Evolutionary conservation across 2,797 vertebrate species (phyloP), one percentile per base, ranked within the genome.

Genomic region (Syngnathus rostellatus): DNA sequence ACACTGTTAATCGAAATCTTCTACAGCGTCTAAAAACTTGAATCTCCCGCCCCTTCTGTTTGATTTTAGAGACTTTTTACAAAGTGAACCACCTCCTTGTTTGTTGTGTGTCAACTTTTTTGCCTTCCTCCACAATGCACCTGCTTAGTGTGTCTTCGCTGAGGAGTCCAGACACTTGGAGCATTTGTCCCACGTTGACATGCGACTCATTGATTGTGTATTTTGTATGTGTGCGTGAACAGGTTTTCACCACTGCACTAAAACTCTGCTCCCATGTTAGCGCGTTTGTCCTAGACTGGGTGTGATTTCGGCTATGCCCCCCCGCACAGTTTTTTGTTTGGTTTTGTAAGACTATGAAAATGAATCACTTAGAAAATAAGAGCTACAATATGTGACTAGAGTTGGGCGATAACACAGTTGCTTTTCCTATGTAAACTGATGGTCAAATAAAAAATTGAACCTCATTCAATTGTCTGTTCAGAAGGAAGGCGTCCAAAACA

Each of bases 191-290:
- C 74, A 80, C 74, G 76, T 58, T 69, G 84, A 89, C 84, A 83
- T 88, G 87, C 83, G 66, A 81, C 73, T 74, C 69, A 77, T 80
- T 86, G 81, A 85, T 88, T 87, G 77, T 83, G 76, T 60, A 62
- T 81, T 84, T 73, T 79, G 46, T 88, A 57, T 82, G 72, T 85
- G 80, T 78, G 78, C 74, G 80, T 62, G 68, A 86, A 85, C 81
- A 76, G 81, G 82, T 87, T 91, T 84, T 86, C 75, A 88, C 86
- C 87, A 90, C 89, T 92, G 89, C 90, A 92, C 90, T 92, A 89
- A 90, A 73, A 76, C 70, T 68, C 83, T 74, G 81, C 80, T 87
- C 82, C 78, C 70, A 72, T 85, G 81, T 85, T 79, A 67, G 77
- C 64, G 61, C 87, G 78, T 82, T 86, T 84, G 78, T 87, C 71